These are phyloP conservation scores for Drosophila obscura DNA, from an alignment of 1,140 invertebrate species.

Conservation along the genomic window DNA sequence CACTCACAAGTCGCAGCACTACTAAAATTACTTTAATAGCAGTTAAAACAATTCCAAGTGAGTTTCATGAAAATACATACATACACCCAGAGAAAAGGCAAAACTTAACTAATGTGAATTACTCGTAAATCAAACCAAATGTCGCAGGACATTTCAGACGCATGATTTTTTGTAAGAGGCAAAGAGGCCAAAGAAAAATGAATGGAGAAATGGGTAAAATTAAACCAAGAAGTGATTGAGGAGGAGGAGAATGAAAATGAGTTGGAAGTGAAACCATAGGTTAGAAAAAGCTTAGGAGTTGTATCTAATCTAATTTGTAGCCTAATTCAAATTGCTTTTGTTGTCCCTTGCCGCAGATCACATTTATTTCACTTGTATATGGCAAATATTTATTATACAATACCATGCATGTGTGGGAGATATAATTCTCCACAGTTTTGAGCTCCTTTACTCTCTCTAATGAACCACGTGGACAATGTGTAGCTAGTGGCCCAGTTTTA, in stretches of 20 bases:
- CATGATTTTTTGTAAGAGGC: conserved; percentile 36
- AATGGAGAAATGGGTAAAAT: background rate
- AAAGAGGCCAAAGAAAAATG: background rate
- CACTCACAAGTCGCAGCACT: conserved; percentile 50
- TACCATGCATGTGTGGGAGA: conserved; percentile 34
- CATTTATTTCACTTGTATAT: conserved; percentile 51
- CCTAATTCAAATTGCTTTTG: conserved; percentile 74
- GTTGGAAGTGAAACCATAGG: conserved; percentile 54
- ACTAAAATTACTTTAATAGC: conserved; percentile 79
- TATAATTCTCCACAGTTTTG: conserved; percentile 46
- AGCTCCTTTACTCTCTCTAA: conserved; percentile 53
- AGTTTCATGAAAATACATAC: conserved; percentile 30
- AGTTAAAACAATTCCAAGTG: conserved; percentile 67
- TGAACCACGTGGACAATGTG: conserved; percentile 42
- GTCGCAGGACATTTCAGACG: conserved; percentile 25
- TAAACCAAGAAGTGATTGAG: conserved; percentile 26
- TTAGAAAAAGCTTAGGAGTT: conserved; percentile 74
- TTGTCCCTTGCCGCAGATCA: conserved; percentile 49
- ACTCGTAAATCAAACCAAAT: conserved; percentile 35
- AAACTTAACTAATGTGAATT: conserved; percentile 24
- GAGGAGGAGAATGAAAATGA: conserved; percentile 18
- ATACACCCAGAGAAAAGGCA: background rate
- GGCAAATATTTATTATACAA: conserved; percentile 47
- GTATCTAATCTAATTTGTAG: conserved; percentile 73
- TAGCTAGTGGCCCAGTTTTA: conserved; percentile 59